Percentiles rank a stretch among this genome's conserved stretches.
Evolutionary conservation across 2,888 invertebrate genomes (phyloP).

Genomic region (Drosophila mimica): DNA sequence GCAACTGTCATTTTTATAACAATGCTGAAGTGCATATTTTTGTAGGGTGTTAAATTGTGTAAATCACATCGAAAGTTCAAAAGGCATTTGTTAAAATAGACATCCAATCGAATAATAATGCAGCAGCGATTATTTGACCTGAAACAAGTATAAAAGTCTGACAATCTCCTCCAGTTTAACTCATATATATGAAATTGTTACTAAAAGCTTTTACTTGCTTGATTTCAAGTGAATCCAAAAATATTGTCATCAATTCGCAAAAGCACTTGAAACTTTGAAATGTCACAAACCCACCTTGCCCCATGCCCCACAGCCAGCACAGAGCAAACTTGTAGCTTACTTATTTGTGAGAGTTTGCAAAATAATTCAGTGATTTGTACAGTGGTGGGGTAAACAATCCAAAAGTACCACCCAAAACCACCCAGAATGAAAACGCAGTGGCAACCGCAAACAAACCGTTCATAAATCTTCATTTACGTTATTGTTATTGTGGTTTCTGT

Average conservation of each 20-base stretch:
- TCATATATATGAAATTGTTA: neutral
- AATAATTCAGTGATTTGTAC: constrained; percentile 71
- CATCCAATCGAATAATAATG: neutral
- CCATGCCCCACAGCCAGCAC: neutral
- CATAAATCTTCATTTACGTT: constrained; percentile 78
- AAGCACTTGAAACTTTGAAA: constrained; percentile 46
- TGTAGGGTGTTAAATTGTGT: neutral
- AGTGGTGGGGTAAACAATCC: constrained; percentile 31
- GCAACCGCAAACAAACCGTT: constrained; percentile 68
- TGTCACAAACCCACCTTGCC: constrained; percentile 22
- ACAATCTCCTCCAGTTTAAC: neutral
- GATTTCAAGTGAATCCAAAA: constrained; percentile 5
- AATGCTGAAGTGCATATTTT: constrained; percentile 11
- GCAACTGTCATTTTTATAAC: neutral
- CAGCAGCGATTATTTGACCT: neutral
- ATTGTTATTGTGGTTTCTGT: constrained; percentile 63
- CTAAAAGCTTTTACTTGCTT: constrained; percentile 8
- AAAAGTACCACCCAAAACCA: neutral
- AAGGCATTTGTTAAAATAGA: neutral
- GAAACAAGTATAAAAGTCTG: neutral
- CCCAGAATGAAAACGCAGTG: constrained; percentile 34
- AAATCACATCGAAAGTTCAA: neutral
- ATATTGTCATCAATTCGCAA: constrained; percentile 19
- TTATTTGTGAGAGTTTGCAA: constrained; percentile 51
- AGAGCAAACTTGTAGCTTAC: constrained; percentile 36